Base-by-base conservation (phyloP, 2,888 invertebrate species). In the Rotaria socialis region DNA sequence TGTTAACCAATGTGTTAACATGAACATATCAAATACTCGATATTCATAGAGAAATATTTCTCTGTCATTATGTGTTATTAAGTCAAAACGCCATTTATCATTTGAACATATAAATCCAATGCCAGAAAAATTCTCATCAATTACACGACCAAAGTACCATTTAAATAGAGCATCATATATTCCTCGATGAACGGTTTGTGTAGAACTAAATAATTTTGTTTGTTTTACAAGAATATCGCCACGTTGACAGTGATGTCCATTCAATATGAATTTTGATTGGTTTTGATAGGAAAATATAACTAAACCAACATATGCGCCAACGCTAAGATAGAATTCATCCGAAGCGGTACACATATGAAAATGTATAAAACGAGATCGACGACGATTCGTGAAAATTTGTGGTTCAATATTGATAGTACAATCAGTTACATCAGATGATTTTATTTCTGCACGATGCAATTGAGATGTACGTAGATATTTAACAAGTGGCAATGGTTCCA, bases 1-100 rank as follows among this genome's bases (percentile, higher is more conserved):
- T 67, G 67, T 67, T 67, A 67, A 67, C 67, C 67, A 67, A 35
- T 67, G 67, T 67, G 67, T 67, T 35, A 67, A 67, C 27, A 67
- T 16, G 16, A 19, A 67, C 35, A 67, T 35, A 67, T 67, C 67
- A 0, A 67, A 67, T 41, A 41, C 19, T 67, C 67, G 35, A 67
- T 67, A 67, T 67, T 67, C 67, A 6, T 35, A 41, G 7, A 35
- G 27, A 16, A 35, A 35, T 35, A 67, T 19, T 6, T 67, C 67
- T 67, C 19, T 35, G 4, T 35, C 6, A 67, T 67, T 6, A 19
- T 41, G 19, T 41, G 67, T 19, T 35, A 67, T 35, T 67, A 67
- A 27, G 35, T 67, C 67, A 67, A 27, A 67, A 67, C 19, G 67
- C 67, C 35, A 67, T 67, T 67, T 67, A 5, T 19, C 14, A 41